Evolutionary conservation across 37 sponge, comb jelly and placozoan genomes (phyloP).

Genomic region (Hormiphora californensis): DNA sequence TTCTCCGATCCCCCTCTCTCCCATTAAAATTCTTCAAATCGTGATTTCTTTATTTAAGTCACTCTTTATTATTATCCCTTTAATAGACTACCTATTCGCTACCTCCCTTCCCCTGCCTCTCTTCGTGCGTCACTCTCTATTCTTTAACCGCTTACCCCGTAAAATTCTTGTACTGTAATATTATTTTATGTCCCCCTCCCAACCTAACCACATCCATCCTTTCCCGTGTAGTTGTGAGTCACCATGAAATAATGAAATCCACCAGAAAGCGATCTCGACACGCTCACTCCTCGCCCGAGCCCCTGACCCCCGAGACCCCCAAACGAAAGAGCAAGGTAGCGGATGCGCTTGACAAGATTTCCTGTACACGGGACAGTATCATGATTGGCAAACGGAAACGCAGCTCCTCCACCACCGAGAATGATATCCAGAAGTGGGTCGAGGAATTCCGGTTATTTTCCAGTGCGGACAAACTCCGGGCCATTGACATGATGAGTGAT

Average conservation of each 20-base stretch:
- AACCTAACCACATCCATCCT: not conserved
- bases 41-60: too few species aligned
- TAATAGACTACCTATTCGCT: too few species aligned
- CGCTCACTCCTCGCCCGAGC: constrained; percentile 15
- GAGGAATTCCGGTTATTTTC: constrained; percentile 47
- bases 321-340: constrained; percentile 18
- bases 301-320: constrained; percentile 41
- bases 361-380: not conserved
- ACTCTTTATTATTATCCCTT: too few species aligned
- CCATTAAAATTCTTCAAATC: too few species aligned
- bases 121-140: too few species aligned
- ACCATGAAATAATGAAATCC: not conserved
- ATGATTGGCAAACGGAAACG: constrained; percentile 18
- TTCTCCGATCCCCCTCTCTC: too few species aligned
- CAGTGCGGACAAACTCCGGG: not conserved
- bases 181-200: too few species aligned
- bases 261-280: constrained; percentile 28
- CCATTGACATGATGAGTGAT: constrained; percentile 44
- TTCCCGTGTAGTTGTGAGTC: not conserved
- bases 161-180: too few species aligned
- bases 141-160: too few species aligned
- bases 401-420: not conserved
- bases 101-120: too few species aligned
- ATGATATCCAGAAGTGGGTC: constrained; percentile 49
- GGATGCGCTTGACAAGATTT: not conserved